phyloP scores from a whole-genome alignment of 2,797 vertebrate species.

The Centroberyx gerrardi region DNA sequence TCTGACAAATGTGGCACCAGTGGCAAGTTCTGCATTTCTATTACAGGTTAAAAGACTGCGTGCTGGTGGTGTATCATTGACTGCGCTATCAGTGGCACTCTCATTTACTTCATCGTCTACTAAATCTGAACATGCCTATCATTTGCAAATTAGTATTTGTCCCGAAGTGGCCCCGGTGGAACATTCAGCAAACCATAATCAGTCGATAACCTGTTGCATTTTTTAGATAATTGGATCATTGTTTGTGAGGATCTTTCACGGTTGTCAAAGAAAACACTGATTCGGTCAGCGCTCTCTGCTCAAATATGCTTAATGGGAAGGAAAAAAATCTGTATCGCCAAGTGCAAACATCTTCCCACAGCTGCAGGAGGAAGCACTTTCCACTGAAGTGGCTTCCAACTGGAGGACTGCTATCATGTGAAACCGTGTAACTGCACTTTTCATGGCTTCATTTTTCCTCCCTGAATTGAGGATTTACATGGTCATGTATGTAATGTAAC shows the following conservation, averaged over 20 bases:
- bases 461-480: too few relatives aligned
- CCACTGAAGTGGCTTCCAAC: background rate
- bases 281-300: background rate
- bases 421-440: too few relatives aligned
- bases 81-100: background rate
- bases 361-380: background rate
- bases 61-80: background rate
- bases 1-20: slow-evolving; percentile 35
- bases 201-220: background rate
- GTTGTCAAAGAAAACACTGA: background rate
- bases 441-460: too few relatives aligned
- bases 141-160: background rate
- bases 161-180: background rate
- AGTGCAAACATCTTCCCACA: background rate
- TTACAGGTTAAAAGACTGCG: too few relatives aligned
- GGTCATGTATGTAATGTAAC: too few relatives aligned
- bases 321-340: background rate
- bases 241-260: background rate
- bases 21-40: too few relatives aligned
- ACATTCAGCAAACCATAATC: background rate
- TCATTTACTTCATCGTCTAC: too few relatives aligned
- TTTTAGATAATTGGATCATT: background rate
- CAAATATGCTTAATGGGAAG: background rate
- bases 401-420: background rate
- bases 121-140: background rate